Conservation (phyloP, 1,140 invertebrate species). For the Oryctes rhinoceros region DNA sequence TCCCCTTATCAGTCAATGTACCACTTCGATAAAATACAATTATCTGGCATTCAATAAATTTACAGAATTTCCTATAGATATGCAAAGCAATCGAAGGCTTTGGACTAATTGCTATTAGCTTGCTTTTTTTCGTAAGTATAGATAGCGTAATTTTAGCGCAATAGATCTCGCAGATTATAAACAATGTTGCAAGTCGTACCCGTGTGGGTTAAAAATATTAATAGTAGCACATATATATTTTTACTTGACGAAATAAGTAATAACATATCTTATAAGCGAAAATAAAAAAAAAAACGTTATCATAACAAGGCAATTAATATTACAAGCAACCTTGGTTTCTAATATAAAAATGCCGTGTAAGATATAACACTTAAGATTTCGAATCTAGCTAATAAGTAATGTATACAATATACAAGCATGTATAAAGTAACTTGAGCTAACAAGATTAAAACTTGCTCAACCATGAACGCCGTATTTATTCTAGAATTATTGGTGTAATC, state of each 20-base stretch:
- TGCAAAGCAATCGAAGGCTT: not conserved
- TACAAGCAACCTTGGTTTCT: no score
- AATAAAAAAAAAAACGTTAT: no score
- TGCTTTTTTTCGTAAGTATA: not conserved
- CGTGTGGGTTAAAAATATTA: not conserved
- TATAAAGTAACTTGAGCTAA: no score
- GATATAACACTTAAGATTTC: no score
- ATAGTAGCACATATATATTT: not conserved
- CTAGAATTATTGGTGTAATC: not conserved
- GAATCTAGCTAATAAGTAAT: no score
- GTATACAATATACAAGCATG: no score
- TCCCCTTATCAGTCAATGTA: conserved; percentile 27
- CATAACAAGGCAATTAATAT: no score
- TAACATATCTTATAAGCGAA: not conserved
- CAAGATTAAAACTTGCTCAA: not conserved
- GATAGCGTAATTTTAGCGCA: not conserved
- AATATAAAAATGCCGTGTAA: no score
- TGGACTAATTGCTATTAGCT: not conserved
- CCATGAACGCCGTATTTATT: not conserved
- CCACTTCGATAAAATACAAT: conserved; percentile 12
- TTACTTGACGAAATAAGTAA: not conserved
- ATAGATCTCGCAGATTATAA: not conserved
- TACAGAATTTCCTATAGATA: conserved; percentile 28
- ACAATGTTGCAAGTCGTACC: not conserved
- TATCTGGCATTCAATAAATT: conserved; percentile 22